A percentile compares a stretch with the other conserved stretches of the same genome.
Conservation (phyloP, 2,113 vertebrate species). For the Pygoscelis adeliae region DNA sequence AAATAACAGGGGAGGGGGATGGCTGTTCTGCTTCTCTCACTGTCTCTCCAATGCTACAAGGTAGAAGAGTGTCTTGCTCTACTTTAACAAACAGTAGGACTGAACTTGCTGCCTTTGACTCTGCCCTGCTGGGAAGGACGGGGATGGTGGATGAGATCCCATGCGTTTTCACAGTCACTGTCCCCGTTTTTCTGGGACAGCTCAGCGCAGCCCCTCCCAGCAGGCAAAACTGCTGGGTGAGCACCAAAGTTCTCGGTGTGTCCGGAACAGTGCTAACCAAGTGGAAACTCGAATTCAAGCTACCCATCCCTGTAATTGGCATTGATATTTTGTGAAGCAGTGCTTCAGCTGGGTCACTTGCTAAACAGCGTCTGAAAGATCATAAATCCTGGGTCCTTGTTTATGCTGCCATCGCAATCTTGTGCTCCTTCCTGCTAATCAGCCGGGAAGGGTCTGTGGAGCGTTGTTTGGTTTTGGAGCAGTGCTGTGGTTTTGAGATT, state of each 20-base stretch:
- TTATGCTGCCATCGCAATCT: background rate
- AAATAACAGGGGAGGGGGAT: background rate
- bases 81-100: background rate
- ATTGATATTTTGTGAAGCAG: background rate
- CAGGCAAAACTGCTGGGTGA: background rate
- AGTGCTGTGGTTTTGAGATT: conserved; percentile 56
- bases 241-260: background rate
- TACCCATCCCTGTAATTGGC: background rate
- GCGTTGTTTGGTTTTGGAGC: conserved; percentile 44
- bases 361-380: background rate
- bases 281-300: conserved; percentile 2
- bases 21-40: background rate
- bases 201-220: background rate
- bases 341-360: background rate
- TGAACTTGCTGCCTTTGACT: background rate
- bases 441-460: background rate
- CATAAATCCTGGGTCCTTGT: background rate
- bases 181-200: background rate
- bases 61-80: background rate
- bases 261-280: background rate
- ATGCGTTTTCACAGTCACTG: background rate
- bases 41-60: background rate
- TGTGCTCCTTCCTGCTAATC: background rate
- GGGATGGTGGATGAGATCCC: background rate
- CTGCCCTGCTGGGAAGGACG: background rate